Evolutionary conservation across 2,888 invertebrate species (phyloP).

Genomic region (Smittia aterrima): DNA sequence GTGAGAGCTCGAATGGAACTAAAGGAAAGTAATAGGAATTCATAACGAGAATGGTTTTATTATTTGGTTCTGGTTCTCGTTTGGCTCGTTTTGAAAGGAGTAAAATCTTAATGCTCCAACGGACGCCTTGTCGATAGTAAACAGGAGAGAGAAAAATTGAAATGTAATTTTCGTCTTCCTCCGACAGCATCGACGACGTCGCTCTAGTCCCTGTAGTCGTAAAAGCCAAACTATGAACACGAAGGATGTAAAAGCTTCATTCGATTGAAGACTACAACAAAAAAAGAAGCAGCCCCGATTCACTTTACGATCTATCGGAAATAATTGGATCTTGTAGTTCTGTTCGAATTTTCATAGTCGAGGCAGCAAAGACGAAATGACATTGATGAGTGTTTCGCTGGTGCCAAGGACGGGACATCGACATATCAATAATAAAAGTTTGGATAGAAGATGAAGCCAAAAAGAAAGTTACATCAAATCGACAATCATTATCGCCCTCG

Average conservation of each 20-base stretch:
- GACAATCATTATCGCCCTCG: slow-evolving; percentile 26
- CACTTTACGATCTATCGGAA: slow-evolving; percentile 33
- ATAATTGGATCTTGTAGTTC: slow-evolving; percentile 34
- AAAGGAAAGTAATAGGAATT: too few species aligned
- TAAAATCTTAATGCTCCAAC: not conserved
- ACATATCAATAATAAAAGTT: slow-evolving; percentile 15
- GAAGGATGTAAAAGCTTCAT: not conserved
- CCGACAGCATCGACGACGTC: not conserved
- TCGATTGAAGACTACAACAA: not conserved
- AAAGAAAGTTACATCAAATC: slow-evolving; percentile 22
- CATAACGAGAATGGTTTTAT: too few species aligned
- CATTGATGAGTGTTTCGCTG: not conserved
- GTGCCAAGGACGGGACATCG: not conserved
- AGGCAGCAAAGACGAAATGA: not conserved
- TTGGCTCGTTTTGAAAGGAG: too few species aligned
- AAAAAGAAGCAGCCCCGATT: not conserved
- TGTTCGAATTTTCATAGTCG: not conserved
- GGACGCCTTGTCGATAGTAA: slow-evolving; percentile 18
- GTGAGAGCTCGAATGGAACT: too few species aligned
- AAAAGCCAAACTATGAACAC: not conserved
- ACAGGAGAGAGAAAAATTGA: slow-evolving; percentile 24
- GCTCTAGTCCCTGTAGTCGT: not conserved
- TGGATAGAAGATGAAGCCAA: slow-evolving; percentile 2
- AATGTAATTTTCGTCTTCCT: slow-evolving; percentile 28
- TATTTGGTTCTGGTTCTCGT: too few species aligned